A percentile compares a stretch with the other conserved stretches of the same genome.
phyloP scores from a whole-genome alignment of 2,888 invertebrate species.

The Pachydiplax longipennis region DNA sequence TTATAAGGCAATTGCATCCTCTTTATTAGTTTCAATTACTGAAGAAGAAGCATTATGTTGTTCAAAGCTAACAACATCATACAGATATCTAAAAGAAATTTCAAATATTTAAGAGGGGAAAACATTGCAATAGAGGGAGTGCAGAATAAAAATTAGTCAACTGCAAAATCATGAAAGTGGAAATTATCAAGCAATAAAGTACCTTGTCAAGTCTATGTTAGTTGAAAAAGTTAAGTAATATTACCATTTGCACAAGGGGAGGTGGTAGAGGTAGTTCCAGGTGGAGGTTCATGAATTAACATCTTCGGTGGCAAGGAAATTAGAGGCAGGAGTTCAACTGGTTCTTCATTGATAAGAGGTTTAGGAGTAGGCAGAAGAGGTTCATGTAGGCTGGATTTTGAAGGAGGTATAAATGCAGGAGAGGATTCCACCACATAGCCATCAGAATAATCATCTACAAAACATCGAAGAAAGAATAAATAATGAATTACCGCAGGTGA shows the following conservation, averaged over 20 bases:
- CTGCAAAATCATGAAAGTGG: no score
- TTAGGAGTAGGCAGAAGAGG: background rate
- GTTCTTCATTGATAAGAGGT: background rate
- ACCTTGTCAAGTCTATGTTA: background rate
- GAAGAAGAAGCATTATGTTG: no score
- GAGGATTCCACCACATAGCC: background rate
- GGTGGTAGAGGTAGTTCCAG: background rate
- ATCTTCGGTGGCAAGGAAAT: background rate
- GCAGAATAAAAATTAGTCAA: no score
- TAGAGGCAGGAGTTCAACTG: background rate
- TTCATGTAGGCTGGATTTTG: background rate
- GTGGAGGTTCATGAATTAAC: background rate
- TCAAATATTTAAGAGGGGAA: no score
- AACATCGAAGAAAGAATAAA: background rate
- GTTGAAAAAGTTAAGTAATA: background rate
- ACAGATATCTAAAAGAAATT: no score
- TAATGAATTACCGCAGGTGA: conserved; percentile 5
- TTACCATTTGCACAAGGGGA: conserved; percentile 13
- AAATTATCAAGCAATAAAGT: no score
- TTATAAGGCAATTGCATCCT: no score
- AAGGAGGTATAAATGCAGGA: background rate
- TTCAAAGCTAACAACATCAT: no score
- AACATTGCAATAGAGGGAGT: no score
- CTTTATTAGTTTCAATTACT: no score
- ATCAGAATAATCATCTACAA: background rate